Conservation (phyloP, 2,888 invertebrate species). For the Digitonthophagus gazella region DNA sequence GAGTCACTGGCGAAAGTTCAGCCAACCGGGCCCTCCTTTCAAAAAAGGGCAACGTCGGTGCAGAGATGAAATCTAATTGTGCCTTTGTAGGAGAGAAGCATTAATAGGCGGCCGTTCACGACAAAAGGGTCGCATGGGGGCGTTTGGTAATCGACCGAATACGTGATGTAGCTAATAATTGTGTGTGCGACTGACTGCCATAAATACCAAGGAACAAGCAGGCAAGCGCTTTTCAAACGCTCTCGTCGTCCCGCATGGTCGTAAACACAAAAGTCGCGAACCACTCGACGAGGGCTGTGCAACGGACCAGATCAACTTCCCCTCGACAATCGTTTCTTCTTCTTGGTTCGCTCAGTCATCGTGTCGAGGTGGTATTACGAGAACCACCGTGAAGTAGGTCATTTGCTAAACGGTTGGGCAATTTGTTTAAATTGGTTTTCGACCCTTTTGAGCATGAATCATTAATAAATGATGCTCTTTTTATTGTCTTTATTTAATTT, state of each 20-base stretch:
- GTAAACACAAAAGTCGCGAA: too few relatives aligned
- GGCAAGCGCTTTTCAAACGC: neutral
- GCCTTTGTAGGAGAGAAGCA: neutral
- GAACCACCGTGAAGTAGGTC: slow-evolving; percentile 25
- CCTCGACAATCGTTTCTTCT: neutral
- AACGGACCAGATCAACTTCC: neutral
- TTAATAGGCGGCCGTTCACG: neutral
- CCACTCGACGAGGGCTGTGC: neutral
- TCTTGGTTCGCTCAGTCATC: neutral
- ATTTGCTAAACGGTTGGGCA: slow-evolving; percentile 26
- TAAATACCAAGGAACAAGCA: neutral
- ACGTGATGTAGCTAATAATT: neutral
- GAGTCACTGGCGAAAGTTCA: neutral
- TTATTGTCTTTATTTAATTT: neutral
- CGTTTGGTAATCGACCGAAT: neutral
- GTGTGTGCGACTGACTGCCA: neutral
- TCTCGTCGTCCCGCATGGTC: neutral
- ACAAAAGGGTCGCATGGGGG: neutral
- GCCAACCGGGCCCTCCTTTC: neutral
- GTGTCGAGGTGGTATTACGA: neutral
- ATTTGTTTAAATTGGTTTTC: slow-evolving; percentile 27
- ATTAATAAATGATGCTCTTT: slow-evolving; percentile 13
- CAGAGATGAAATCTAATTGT: neutral
- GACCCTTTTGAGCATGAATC: slow-evolving; percentile 28
- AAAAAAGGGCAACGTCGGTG: neutral